These are phyloP conservation scores for Potorous gilbertii DNA, from an alignment of 2,797 vertebrate genomes.

Conservation along the genomic window DNA sequence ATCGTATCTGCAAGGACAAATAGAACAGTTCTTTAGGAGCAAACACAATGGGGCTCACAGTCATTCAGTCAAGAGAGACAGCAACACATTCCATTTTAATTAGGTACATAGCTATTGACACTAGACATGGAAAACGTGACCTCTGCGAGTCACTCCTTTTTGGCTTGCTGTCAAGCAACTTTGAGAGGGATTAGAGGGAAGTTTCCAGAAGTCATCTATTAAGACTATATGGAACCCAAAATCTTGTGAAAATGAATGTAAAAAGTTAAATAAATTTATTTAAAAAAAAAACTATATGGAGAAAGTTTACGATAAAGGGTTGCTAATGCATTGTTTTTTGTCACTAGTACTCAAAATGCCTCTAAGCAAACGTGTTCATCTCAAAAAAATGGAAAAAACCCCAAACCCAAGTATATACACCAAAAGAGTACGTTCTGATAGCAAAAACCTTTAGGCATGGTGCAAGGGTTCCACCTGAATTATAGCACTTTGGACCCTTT, in stretches of 20 bases:
- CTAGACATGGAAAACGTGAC: not conserved
- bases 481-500: not conserved
- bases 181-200: constrained; percentile 35
- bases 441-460: not conserved
- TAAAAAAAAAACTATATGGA: not conserved
- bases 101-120: constrained; percentile 34
- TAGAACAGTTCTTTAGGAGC: not conserved
- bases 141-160: not conserved
- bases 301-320: not conserved
- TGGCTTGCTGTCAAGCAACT: constrained; percentile 33
- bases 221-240: not conserved
- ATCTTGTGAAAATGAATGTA: too few species aligned
- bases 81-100: constrained; percentile 9
- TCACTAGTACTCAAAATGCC: not conserved
- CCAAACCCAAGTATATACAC: not conserved
- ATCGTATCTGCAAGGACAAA: constrained; percentile 85
- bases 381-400: not conserved
- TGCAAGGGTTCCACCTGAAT: not conserved
- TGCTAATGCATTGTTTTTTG: not conserved
- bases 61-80: not conserved
- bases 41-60: not conserved
- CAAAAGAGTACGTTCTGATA: not conserved
- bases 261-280: too few species aligned
- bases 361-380: not conserved
- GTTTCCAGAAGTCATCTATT: constrained; percentile 47